These are phyloP conservation scores for Paralichthys olivaceus DNA, from an alignment of 2,113 vertebrate species.

Conservation along the genomic window DNA sequence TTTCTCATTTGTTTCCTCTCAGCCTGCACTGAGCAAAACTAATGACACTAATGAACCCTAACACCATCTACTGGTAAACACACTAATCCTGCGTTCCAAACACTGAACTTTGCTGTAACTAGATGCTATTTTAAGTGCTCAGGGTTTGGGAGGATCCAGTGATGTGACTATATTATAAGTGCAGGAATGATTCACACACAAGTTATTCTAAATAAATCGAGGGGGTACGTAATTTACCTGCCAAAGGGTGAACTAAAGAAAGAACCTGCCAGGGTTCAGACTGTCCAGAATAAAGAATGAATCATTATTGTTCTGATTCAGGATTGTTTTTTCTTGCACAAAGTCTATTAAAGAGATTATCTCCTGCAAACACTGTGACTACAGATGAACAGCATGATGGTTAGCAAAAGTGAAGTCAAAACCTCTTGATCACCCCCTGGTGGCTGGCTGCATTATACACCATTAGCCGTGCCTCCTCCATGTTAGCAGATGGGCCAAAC, in stretches of 20 bases:
- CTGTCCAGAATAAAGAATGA: neutral
- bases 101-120: neutral
- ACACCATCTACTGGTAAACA: slow-evolving; percentile 11
- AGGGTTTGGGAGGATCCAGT: neutral
- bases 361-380: too few relatives aligned
- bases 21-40: neutral
- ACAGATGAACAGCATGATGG: too few relatives aligned
- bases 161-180: slow-evolving; percentile 5
- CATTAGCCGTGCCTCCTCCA: too few relatives aligned
- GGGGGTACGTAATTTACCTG: neutral
- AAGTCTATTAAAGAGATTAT: too few relatives aligned
- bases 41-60: slow-evolving; percentile 24
- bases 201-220: slow-evolving; percentile 3
- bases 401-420: too few relatives aligned
- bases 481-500: too few relatives aligned
- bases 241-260: neutral
- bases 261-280: neutral
- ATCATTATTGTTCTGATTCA: neutral
- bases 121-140: slow-evolving; percentile 2
- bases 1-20: slow-evolving; percentile 31
- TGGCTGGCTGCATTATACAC: too few relatives aligned
- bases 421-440: too few relatives aligned
- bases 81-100: neutral
- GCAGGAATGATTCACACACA: slow-evolving; percentile 12
- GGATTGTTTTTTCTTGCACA: too few relatives aligned